phyloP scores from a whole-genome alignment of 2,888 invertebrate species.

The Drosophila tanythrix region DNA sequence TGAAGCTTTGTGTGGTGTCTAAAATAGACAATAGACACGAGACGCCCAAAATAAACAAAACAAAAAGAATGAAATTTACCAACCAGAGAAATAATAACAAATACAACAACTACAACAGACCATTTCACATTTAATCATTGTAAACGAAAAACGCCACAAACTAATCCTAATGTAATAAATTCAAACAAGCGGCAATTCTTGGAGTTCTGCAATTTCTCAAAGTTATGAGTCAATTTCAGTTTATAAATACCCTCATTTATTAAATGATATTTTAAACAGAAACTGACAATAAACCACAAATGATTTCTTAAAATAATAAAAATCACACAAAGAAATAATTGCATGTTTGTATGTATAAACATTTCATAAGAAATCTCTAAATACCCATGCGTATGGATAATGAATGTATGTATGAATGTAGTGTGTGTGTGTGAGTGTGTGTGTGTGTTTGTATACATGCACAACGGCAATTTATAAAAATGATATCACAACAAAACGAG shows the following conservation, averaged over 20 bases:
- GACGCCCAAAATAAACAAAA: conserved; percentile 20
- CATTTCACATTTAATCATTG: conserved; percentile 28
- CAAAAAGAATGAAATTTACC: conserved; percentile 8
- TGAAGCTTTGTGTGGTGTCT: background rate
- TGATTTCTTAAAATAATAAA: background rate
- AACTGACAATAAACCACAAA: background rate
- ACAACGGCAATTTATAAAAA: conserved; percentile 54
- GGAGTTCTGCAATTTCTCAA: background rate
- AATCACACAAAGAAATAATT: background rate
- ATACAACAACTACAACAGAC: conserved; percentile 9
- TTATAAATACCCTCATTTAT: background rate
- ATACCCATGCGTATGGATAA: background rate
- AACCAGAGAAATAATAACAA: conserved; percentile 11
- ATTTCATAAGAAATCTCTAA: background rate
- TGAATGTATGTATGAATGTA: background rate
- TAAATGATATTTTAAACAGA: background rate
- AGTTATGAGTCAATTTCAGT: background rate
- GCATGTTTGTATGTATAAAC: too few species aligned
- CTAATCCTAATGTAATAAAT: conserved; percentile 5
- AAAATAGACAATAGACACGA: conserved; percentile 9
- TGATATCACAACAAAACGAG: conserved; percentile 39
- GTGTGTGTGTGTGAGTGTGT: conserved; percentile 1
- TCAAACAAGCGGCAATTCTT: background rate
- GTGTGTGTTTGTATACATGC: conserved; percentile 8
- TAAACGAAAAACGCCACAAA: conserved; percentile 45